A percentile compares a stretch with the other conserved stretches of the same genome.
These are phyloP conservation scores for Bombus pascuorum DNA, from an alignment of 1,140 invertebrate species.

Conservation along the genomic window DNA sequence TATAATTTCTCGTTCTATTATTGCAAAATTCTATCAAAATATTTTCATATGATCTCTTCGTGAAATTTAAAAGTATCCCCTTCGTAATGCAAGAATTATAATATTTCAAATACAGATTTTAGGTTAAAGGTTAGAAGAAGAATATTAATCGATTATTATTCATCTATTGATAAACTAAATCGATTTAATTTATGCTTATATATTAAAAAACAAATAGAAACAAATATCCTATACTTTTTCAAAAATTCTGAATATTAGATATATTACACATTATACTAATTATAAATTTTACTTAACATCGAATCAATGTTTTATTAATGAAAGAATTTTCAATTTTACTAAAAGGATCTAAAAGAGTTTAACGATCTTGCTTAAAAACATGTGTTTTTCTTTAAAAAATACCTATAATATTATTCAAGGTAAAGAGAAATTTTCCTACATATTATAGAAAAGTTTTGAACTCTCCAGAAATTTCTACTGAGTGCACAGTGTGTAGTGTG, in stretches of 20 bases:
- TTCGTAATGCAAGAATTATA: not conserved
- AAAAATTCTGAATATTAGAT: not conserved
- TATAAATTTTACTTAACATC: not conserved
- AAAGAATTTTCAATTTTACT: not conserved
- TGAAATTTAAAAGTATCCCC: not conserved
- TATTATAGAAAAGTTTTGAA: not conserved
- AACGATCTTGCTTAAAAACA: not conserved
- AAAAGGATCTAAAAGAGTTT: not conserved
- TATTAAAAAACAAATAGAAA: not conserved
- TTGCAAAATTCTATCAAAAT: not conserved
- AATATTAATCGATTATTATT: not conserved
- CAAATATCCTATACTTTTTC: not conserved
- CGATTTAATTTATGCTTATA: not conserved
- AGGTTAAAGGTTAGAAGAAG: not conserved
- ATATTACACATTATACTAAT: too few species aligned
- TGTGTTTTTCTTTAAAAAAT: not conserved
- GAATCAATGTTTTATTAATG: not conserved
- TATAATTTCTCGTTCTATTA: not conserved
- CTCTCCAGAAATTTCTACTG: constrained; percentile 35
- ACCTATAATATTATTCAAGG: not conserved
- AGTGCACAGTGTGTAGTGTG: too few species aligned
- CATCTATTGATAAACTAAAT: not conserved
- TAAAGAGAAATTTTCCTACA: not conserved
- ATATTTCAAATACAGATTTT: not conserved
- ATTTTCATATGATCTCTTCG: not conserved